Base-by-base conservation (phyloP, 2,888 invertebrate species). In the Thymelicus lineola region DNA sequence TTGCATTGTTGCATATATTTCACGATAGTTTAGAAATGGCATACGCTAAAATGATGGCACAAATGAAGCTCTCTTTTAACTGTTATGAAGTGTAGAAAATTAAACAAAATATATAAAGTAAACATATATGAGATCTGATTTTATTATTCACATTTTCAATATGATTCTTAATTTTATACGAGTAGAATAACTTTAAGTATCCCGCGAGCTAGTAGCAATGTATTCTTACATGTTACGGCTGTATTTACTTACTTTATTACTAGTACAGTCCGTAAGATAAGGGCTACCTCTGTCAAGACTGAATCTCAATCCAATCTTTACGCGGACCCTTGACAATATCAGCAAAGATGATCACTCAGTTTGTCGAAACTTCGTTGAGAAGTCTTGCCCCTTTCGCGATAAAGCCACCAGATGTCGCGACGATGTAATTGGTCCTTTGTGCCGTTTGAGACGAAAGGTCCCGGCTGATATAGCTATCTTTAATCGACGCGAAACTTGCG, bases 381-480 rank as follows among this genome's bases (percentile, higher is more conserved):
- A 90, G 90, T 90, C 91, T 90, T 90, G 89, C 83, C 88, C 90
- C 88, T 87, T 88, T 86, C 80, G 80, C 82, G 93, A 93, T 93
- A 93, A 90, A 82, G 79, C 83, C 82, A 79, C 85, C 93, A 93
- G 93, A 92, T 93, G 93, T 87, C 89, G 83, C 87, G 79, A 78
- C 82, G 86, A 86, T 90, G 87, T 90, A 91, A 93, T 93, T 88
- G 88, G 84, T 80, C 79, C 91, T 93, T 93, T 91, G 92, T 92
- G 82, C 84, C 86, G 80, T 82, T 84, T 78, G 84, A 91, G 91
- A 91, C 91, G 91, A 89, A 91, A 91, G 92, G 91, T 90, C 87
- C 85, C 83, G 84, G 88, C 89, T 90, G 92, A 93, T 93, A 89
- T 90, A 86, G 88, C 86, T 89, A 93, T 93, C 93, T 92, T 90